phyloP scores from a whole-genome alignment of 37 sponge, comb jelly and placozoan species.

The Cliona cf. orientalis region DNA sequence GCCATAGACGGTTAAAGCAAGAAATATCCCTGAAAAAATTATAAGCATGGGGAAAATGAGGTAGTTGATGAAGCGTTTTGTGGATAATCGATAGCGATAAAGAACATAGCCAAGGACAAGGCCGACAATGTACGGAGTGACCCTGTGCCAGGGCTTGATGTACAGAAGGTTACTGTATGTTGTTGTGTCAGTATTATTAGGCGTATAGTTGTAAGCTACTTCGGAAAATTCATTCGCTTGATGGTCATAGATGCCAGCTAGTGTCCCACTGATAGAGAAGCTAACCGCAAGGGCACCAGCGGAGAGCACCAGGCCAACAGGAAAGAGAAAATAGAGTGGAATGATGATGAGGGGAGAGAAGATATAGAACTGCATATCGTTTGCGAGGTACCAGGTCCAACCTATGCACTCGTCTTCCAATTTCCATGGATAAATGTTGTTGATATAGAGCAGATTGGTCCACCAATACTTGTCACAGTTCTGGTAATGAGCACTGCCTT shows the following conservation, averaged over 20 bases:
- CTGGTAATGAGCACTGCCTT: not conserved
- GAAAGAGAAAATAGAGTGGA: slow-evolving; percentile 55
- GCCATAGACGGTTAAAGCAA: slow-evolving; percentile 56
- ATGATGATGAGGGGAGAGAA: slow-evolving; percentile 80
- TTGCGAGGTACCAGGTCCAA: slow-evolving; percentile 92
- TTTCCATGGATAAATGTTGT: slow-evolving; percentile 84
- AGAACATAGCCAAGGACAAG: slow-evolving; percentile 79
- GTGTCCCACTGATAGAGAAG: slow-evolving; percentile 26
- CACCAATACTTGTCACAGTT: slow-evolving; percentile 79
- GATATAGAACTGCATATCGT: slow-evolving; percentile 92
- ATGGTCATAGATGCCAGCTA: slow-evolving; percentile 51
- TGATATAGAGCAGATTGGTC: slow-evolving; percentile 90
- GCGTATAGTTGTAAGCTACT: not conserved
- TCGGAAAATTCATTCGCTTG: slow-evolving; percentile 23
- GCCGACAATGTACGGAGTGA: slow-evolving; percentile 83
- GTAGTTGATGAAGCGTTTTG: slow-evolving; percentile 9
- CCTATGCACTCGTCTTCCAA: slow-evolving; percentile 71
- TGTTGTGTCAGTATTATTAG: not conserved
- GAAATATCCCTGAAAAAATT: slow-evolving; percentile 18
- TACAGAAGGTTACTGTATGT: slow-evolving; percentile 28
- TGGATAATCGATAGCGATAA: slow-evolving; percentile 48
- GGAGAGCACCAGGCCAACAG: slow-evolving; percentile 39
- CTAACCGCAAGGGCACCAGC: slow-evolving; percentile 11
- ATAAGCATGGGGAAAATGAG: slow-evolving; percentile 24
- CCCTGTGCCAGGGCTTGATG: slow-evolving; percentile 75